A percentile compares a stretch with the other conserved stretches of the same genome.
Conservation (phyloP, 2,797 vertebrate species). For the Borostomias antarcticus region DNA sequence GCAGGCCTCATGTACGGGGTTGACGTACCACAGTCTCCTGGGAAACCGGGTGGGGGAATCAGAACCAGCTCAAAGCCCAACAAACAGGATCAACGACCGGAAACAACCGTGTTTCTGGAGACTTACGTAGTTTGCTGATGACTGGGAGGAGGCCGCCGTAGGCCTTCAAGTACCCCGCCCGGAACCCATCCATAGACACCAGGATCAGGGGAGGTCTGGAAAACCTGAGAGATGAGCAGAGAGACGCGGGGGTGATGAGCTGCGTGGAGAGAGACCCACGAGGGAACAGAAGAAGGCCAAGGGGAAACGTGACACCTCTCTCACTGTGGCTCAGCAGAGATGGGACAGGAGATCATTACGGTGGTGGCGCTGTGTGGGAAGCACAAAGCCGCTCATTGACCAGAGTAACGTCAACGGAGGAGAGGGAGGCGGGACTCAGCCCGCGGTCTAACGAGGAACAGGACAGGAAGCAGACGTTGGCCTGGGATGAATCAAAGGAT, state of each 20-base stretch:
- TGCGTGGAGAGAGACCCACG: too few relatives aligned
- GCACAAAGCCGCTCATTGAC: slow-evolving; percentile 51
- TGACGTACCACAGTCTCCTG: slow-evolving; percentile 86
- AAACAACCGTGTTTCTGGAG: neutral
- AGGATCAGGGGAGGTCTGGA: slow-evolving; percentile 86
- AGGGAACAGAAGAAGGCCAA: slow-evolving; percentile 13
- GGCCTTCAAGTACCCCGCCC: slow-evolving; percentile 87
- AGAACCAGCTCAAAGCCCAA: slow-evolving; percentile 10
- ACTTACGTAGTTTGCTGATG: slow-evolving; percentile 93
- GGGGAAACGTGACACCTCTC: slow-evolving; percentile 1
- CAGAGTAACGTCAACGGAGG: neutral
- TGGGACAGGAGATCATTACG: neutral
- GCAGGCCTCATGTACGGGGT: slow-evolving; percentile 84
- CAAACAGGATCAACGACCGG: neutral
- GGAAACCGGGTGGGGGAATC: slow-evolving; percentile 44
- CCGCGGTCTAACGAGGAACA: too few relatives aligned
- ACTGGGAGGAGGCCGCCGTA: slow-evolving; percentile 83
- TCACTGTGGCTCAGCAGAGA: slow-evolving; percentile 26
- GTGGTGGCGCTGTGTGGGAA: slow-evolving; percentile 10
- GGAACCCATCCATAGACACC: slow-evolving; percentile 96
- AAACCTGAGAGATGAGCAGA: slow-evolving; percentile 74
- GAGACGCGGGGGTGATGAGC: slow-evolving; percentile 1
- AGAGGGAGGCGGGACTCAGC: slow-evolving; percentile 6
- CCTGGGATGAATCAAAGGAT: slow-evolving; percentile 23
- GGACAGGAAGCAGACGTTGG: slow-evolving; percentile 22